Base-by-base conservation (phyloP, 2,888 invertebrate genomes). In the Drosophila seclusa region DNA sequence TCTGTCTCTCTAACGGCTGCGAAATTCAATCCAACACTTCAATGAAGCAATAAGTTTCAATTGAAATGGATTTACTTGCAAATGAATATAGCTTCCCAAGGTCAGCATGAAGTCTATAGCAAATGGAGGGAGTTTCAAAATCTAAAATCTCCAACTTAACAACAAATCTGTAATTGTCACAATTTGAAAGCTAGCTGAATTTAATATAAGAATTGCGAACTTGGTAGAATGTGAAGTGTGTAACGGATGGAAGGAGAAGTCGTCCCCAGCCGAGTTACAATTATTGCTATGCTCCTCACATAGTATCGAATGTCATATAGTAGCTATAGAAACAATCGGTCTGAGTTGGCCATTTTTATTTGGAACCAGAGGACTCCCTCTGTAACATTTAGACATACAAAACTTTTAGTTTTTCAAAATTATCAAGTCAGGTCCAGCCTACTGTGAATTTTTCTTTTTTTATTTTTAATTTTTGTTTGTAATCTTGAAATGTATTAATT, bases 1-100 rank as follows among this genome's bases (percentile, higher is more conserved):
- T 36, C 38, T 71, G 70, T 61, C n/a, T 54, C 50, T 80, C 81
- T 71, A 76, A 72, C 75, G 76, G 57, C 68, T 73, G 83, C 78
- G 52, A 71, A 68, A 69, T 54, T 45, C 68, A 59, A 73, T 71
- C 57, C 57, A 55, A 60, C 45, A 73, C 61, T 75, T 76, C 73
- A 83, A 76, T 81, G 73, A 80, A 85, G 85, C 78, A 88, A 88
- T 84, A 88, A 83, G 68, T 83, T 74, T 84, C 87, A 84, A 84
- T 84, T 84, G 73, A 88, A 80, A 67, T 75, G 62, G 65, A 59
- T 73, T 78, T 67, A 31, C 32, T 59, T 55, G 78, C 69, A 68
- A 58, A 57, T 70, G 50, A 36, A 62, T 66, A 52, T 49, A 27
- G 61, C 50, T 58, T 63, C 50, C 74, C 81, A 90, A 90, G 90